Evolutionary conservation across 2,113 vertebrate genomes (phyloP).

Genomic region (Apaloderma vittatum): DNA sequence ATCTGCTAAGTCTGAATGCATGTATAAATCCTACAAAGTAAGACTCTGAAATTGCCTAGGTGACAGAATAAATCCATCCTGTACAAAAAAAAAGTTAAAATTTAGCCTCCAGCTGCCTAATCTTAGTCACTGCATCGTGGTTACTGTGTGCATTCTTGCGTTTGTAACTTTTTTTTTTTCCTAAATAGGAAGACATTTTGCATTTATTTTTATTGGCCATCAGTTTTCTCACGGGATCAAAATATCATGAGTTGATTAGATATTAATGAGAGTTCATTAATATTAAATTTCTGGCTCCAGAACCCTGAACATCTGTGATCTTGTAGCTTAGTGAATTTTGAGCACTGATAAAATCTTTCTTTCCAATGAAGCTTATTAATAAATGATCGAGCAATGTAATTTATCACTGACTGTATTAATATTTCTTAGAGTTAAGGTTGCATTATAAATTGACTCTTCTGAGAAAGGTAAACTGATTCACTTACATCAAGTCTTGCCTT

Average conservation of each 20-base stretch:
- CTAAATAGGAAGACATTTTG: background rate
- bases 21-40: slow-evolving; percentile 18
- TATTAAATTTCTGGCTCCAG: background rate
- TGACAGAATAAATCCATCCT: slow-evolving; percentile 10
- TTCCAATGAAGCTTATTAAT: slow-evolving; percentile 21
- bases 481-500: slow-evolving; percentile 64
- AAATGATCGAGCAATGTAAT: slow-evolving; percentile 12
- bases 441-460: slow-evolving; percentile 65
- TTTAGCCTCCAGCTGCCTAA: slow-evolving; percentile 49
- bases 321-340: background rate
- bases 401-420: background rate
- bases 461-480: slow-evolving; percentile 70
- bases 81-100: background rate
- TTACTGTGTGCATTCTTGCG: background rate
- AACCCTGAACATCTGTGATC: background rate
- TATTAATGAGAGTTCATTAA: slow-evolving; percentile 31
- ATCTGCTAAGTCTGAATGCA: slow-evolving; percentile 26
- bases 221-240: slow-evolving; percentile 23
- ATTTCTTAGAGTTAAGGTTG: slow-evolving; percentile 52
- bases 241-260: slow-evolving; percentile 22
- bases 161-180: background rate
- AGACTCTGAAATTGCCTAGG: slow-evolving; percentile 14
- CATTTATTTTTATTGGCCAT: slow-evolving; percentile 52
- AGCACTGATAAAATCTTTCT: background rate
- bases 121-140: background rate